Evolutionary conservation across 2,797 vertebrate genomes (phyloP).

Genomic region (Simalia tracyae): DNA sequence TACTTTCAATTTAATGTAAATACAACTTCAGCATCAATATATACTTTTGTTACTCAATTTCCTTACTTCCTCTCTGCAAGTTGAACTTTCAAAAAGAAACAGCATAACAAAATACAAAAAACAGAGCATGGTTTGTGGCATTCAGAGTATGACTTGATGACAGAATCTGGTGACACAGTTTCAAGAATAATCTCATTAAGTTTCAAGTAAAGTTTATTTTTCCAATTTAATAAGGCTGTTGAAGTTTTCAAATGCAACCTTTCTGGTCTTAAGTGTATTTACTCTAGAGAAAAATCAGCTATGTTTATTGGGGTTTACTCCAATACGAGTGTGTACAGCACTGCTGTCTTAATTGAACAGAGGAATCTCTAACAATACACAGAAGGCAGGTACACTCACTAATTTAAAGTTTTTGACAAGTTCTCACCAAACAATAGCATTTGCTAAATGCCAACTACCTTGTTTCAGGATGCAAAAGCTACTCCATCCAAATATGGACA

Average conservation of each 20-base stretch:
- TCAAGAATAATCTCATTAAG: conserved; percentile 46
- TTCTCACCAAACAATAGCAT: conserved; percentile 52
- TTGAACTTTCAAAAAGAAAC: conserved; percentile 44
- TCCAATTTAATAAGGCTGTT: conserved; percentile 68
- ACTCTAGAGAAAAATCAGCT: background rate
- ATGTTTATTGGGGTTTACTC: background rate
- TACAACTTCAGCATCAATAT: background rate
- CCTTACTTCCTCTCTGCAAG: conserved; percentile 27
- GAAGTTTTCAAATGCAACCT: conserved; percentile 18
- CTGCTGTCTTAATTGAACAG: conserved; percentile 64
- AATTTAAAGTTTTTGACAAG: conserved; percentile 72
- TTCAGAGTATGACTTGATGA: background rate
- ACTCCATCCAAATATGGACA: conserved; percentile 46
- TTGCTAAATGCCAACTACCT: conserved; percentile 67
- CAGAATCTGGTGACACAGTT: conserved; percentile 47
- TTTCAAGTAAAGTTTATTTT: conserved; percentile 60
- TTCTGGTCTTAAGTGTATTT: background rate
- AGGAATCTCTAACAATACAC: conserved; percentile 61
- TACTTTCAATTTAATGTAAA: background rate
- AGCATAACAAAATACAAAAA: conserved; percentile 39
- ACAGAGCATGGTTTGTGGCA: conserved; percentile 43
- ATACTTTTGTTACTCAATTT: background rate
- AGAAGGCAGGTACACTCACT: conserved; percentile 63
- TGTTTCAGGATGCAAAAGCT: conserved; percentile 57
- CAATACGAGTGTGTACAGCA: conserved; percentile 49